Evolutionary conservation across 2,113 vertebrate genomes (phyloP), one percentile per base, ranked within the genome.

Genomic region (Hemibagrus wyckioides): DNA sequence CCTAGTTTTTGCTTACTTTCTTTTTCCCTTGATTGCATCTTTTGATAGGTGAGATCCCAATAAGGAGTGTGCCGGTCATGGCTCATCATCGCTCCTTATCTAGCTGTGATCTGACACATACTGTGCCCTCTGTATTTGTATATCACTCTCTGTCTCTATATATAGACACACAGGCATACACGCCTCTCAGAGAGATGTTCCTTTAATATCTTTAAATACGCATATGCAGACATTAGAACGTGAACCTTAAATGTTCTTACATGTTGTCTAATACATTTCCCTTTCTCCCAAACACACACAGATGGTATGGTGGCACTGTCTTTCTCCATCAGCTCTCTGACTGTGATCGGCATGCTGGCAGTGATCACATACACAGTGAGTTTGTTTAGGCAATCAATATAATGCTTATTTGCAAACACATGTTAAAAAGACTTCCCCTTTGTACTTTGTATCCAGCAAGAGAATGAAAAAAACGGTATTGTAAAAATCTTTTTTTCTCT

Each of bases 321-420:
- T 9, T 99, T 99, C 95, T 98, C 98, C 92, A 98, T 99, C 94
- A 99, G 98, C 93, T 96, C 97, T 83, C 93, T 99, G 94, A 99
- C 98, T 91, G 96, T 99, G 95, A 96, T 99, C 92, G 98, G 98
- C 92, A 99, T 99, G 98, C 91, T 99, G 95, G 98, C 97, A 92
- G 96, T 98, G 89, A 97, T 99, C 94, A 99, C 97, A 86, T 99
- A 99, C 92, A 99, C 97, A 80, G 98, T 99, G 95, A 98, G 98
- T 97, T 85, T 86, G 13, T 23, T 33, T 82, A 84, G 48, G 86
- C 90, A 81, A 97, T 86, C 89, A 84, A 59, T 83, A 63, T 87
- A 90, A 83, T 63, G 56, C 67, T 80, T 59, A 88, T 82, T 89
- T 90, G 57, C 65, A 86, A 86, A 81, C 87, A 91, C 54, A 88